Percentiles rank a stretch among this genome's conserved stretches.
Evolutionary conservation across 2,888 invertebrate genomes (phyloP).

Genomic region (Chaetoderma sp.): DNA sequence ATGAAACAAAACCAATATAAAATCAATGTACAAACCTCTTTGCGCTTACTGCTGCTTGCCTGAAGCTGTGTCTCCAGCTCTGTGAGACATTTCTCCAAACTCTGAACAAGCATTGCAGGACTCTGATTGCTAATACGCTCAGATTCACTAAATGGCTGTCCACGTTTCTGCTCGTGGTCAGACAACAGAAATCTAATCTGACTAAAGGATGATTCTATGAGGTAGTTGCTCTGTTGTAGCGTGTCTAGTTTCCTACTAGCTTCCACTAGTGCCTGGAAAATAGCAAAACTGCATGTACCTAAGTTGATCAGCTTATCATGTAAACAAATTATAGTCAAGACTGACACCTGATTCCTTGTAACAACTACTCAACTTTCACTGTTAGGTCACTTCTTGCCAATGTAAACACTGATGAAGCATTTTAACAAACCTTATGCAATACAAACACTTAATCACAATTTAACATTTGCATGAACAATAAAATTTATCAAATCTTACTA

Average conservation of each 20-base stretch:
- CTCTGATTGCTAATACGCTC: constrained; percentile 53
- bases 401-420: no score
- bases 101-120: constrained; percentile 54
- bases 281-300: neutral
- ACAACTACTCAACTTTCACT: no score
- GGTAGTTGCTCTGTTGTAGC: constrained; percentile 43
- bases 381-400: no score
- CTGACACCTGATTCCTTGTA: no score
- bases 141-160: constrained; percentile 53
- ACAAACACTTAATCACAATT: no score
- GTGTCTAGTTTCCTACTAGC: constrained; percentile 46
- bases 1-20: no score
- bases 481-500: no score
- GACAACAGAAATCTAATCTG: constrained; percentile 53
- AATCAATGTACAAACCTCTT: no score
- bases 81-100: constrained; percentile 56
- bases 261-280: constrained; percentile 46
- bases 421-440: no score
- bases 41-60: no score
- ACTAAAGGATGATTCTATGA: constrained; percentile 50
- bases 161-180: constrained; percentile 52
- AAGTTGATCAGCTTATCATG: neutral
- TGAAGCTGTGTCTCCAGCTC: constrained; percentile 51
- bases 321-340: no score
- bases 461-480: no score